Evolutionary conservation across 2,113 vertebrate species (phyloP).

Genomic region (Phalacrocorax pelagicus): DNA sequence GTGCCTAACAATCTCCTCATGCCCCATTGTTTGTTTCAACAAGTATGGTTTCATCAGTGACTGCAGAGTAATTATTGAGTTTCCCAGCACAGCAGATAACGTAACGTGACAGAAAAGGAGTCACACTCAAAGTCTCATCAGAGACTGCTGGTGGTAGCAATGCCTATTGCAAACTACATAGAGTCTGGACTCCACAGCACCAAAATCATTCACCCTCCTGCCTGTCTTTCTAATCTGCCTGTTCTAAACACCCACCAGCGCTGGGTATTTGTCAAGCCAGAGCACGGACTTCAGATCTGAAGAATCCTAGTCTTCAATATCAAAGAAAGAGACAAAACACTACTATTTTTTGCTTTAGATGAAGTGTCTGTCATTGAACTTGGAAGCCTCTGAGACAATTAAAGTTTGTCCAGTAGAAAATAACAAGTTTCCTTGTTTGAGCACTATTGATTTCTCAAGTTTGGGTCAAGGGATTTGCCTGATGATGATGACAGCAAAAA

Average conservation of each 20-base stretch:
- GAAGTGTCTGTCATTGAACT: neutral
- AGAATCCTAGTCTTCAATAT: neutral
- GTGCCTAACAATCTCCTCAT: neutral
- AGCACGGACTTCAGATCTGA: neutral
- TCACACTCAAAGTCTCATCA: neutral
- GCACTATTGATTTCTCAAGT: neutral
- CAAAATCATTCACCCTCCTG: neutral
- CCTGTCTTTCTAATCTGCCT: neutral
- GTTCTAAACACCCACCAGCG: neutral
- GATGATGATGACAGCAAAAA: neutral
- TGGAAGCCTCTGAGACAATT: neutral
- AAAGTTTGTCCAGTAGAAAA: neutral
- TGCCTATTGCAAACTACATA: neutral
- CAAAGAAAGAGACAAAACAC: neutral
- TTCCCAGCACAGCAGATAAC: slow-evolving; percentile 3
- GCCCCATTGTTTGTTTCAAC: neutral
- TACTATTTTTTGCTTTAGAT: neutral
- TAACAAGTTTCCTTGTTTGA: neutral
- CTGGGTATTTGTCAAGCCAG: neutral
- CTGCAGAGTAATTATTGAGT: slow-evolving; percentile 12
- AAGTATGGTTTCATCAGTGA: neutral
- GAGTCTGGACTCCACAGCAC: neutral
- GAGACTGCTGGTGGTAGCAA: neutral
- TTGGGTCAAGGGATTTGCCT: neutral
- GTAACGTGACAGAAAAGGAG: neutral